These are phyloP conservation scores for Drosophila subsilvestris DNA, from an alignment of 2,888 invertebrate genomes.

Conservation along the genomic window DNA sequence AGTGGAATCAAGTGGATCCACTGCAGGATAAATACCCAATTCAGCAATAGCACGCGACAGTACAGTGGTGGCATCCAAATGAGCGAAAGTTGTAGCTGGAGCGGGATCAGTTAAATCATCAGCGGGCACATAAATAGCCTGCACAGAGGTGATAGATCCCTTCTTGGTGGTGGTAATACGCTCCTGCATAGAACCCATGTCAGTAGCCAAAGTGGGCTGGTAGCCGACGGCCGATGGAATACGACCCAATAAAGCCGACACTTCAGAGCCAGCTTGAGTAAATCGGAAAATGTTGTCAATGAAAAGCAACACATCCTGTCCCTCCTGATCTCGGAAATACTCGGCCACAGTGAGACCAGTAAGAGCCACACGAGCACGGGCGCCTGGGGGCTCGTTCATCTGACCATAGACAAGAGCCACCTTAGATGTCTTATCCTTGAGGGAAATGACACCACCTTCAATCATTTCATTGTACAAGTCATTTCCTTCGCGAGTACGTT, in stretches of 20 bases:
- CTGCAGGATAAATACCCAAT: slow-evolving; percentile 96
- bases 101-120: slow-evolving; percentile 98
- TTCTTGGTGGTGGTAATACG: slow-evolving; percentile 97
- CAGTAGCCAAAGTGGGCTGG: slow-evolving; percentile 97
- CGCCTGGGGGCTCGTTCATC: slow-evolving; percentile 98
- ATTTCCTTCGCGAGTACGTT: slow-evolving; percentile 97
- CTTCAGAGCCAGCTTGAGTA: slow-evolving; percentile 95
- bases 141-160: slow-evolving; percentile 97
- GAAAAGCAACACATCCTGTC: slow-evolving; percentile 96
- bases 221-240: slow-evolving; percentile 98
- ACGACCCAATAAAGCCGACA: slow-evolving; percentile 96
- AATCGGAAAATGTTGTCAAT: slow-evolving; percentile 98
- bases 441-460: slow-evolving; percentile 95
- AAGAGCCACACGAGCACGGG: slow-evolving; percentile 95
- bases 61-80: slow-evolving; percentile 98
- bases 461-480: slow-evolving; percentile 98
- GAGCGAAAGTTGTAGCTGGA: slow-evolving; percentile 97
- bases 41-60: slow-evolving; percentile 96
- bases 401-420: slow-evolving; percentile 95
- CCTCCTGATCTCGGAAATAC: slow-evolving; percentile 97
- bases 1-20: slow-evolving; percentile 96
- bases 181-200: slow-evolving; percentile 99
- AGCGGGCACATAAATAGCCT: slow-evolving; percentile 97
- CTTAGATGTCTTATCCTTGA: slow-evolving; percentile 95
- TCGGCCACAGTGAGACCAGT: slow-evolving; percentile 97